Evolutionary conservation across 2,113 vertebrate species (phyloP).

Genomic region (Trachemys scripta): DNA sequence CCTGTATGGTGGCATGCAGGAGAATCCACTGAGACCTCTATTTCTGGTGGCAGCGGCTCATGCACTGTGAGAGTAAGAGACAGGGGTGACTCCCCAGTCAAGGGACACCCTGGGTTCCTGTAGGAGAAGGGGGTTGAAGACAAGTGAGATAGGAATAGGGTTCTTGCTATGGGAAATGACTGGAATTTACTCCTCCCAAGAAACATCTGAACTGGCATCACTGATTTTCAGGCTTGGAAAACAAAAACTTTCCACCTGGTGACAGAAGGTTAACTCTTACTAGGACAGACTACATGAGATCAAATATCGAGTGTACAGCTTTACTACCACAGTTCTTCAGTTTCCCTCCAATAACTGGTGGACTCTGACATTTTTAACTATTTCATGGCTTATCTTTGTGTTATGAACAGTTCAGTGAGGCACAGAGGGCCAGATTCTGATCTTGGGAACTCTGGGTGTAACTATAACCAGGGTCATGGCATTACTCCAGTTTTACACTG

Average conservation of each 20-base stretch:
- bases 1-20: too few relatives aligned
- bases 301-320: neutral
- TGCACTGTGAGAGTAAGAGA: neutral
- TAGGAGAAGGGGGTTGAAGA: too few relatives aligned
- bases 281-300: neutral
- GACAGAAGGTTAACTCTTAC: neutral
- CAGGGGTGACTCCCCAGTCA: neutral
- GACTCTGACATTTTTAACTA: neutral
- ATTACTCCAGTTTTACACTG: too few relatives aligned
- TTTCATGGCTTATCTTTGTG: neutral
- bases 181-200: neutral
- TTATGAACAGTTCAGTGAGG: neutral
- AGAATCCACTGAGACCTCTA: too few relatives aligned
- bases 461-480: too few relatives aligned
- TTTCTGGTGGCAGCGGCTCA: neutral
- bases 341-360: neutral
- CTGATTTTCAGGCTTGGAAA: neutral
- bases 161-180: neutral
- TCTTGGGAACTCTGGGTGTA: too few relatives aligned
- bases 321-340: neutral
- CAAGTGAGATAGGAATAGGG: neutral
- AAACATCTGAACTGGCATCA: neutral
- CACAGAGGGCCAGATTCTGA: neutral
- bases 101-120: too few relatives aligned
- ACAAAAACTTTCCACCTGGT: neutral